Evolutionary conservation across 2,797 vertebrate species (phyloP).

Genomic region (Adelosebastes latens): DNA sequence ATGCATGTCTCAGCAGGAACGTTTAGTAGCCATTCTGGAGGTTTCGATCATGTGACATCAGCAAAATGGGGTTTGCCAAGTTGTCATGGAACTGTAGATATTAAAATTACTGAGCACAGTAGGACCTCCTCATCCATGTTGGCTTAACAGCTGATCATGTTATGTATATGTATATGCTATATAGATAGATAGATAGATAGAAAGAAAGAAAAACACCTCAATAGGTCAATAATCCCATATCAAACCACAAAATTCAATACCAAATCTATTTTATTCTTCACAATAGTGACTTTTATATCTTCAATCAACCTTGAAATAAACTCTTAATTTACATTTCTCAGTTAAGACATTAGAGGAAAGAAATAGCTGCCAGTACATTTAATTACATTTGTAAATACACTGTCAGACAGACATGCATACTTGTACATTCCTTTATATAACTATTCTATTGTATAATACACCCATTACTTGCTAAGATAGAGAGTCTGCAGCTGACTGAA

Average conservation of each 20-base stretch:
- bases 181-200: too few species aligned
- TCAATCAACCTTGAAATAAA: not conserved
- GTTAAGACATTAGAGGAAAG: not conserved
- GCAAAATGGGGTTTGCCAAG: too few species aligned
- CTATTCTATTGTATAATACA: not conserved
- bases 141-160: too few species aligned
- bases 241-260: not conserved
- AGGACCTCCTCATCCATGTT: too few species aligned
- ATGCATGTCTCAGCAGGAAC: too few species aligned
- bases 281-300: not conserved
- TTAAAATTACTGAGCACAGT: too few species aligned
- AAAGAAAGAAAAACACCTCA: too few species aligned
- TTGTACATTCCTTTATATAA: not conserved
- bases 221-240: not conserved
- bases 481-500: not conserved
- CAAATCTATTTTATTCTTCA: constrained; percentile 10
- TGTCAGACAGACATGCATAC: not conserved
- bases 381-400: not conserved
- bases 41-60: too few species aligned
- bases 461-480: not conserved
- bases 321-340: not conserved
- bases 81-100: too few species aligned
- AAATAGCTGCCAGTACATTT: not conserved
- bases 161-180: too few species aligned
- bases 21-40: too few species aligned